Evolutionary conservation across 2,797 vertebrate species (phyloP).

Genomic region (Dipus sagitta): DNA sequence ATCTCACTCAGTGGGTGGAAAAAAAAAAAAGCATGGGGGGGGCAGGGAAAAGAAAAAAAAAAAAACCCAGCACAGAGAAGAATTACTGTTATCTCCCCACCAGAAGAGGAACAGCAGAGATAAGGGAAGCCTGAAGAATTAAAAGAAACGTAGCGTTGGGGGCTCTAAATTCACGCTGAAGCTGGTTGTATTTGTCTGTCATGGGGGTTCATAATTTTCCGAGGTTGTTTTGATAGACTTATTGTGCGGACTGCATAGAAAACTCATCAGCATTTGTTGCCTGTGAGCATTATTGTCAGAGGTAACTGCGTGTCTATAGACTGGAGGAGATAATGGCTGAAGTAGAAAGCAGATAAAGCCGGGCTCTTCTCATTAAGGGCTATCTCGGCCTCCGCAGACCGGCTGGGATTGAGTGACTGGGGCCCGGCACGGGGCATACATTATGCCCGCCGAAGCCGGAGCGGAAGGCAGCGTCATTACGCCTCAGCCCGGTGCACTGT

Average conservation of each 20-base stretch:
- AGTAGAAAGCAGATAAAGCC: constrained; percentile 97
- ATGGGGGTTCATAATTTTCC: constrained; percentile 93
- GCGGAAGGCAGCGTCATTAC: constrained; percentile 84
- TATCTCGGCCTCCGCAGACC: constrained; percentile 98
- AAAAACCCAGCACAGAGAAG: constrained; percentile 93
- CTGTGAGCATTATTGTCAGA: constrained; percentile 97
- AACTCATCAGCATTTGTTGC: constrained; percentile 98
- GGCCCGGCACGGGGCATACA: constrained; percentile 93
- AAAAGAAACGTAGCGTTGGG: constrained; percentile 92
- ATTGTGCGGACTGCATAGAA: constrained; percentile 97
- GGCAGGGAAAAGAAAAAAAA: background rate
- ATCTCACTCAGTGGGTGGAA: constrained; percentile 92
- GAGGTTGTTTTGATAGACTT: constrained; percentile 98
- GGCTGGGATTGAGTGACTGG: constrained; percentile 94
- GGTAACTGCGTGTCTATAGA: constrained; percentile 98
- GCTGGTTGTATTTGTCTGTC: constrained; percentile 93
- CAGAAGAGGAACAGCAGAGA: constrained; percentile 97
- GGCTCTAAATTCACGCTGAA: constrained; percentile 96
- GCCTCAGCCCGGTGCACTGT: constrained; percentile 83
- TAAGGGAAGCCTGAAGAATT: constrained; percentile 97
- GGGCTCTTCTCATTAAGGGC: constrained; percentile 99
- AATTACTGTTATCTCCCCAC: constrained; percentile 99
- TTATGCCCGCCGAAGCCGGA: constrained; percentile 90
- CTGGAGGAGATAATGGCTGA: constrained; percentile 98
- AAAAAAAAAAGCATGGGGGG: constrained; percentile 80